Evolutionary conservation across 2,888 invertebrate species (phyloP), one percentile per base, ranked within the genome.

Genomic region (Erynnis tages): DNA sequence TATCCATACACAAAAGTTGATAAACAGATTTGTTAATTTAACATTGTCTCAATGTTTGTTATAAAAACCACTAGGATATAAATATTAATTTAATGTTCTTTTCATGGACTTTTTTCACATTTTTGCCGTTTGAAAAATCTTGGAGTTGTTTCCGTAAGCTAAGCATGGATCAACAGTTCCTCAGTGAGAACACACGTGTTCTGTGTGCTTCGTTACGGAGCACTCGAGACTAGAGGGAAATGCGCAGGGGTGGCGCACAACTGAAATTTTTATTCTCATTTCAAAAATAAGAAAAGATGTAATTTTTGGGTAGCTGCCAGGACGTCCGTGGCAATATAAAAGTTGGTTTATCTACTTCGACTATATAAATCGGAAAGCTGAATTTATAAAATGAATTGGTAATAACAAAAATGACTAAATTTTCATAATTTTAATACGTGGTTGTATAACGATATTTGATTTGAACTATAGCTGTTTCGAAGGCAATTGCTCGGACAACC

Each of bases 121-220:
- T 50, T 49, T 44, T 43, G 43, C 44, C 50, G 29, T 52, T 43
- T 44, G 43, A 44, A 52, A 50, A 52, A 43, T 52, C 43, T 46
- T 53, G 54, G 56, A 54, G 55, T 45, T 53, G 56, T 60, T 58
- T 60, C 54, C 54, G 54, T 59, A 61, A 61, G 57, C 59, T 61
- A 55, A 58, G 50, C 58, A 60, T 60, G 61, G 56, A 64, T 62
- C 61, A 62, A 61, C 59, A 60, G 63, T 62, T 63, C 55, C 60
- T 62, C 57, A 55, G 54, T 56, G 47, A 56, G 58, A 59, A 62
- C 60, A 60, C 59, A 65, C 62, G 59, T 60, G 58, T 60, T 63
- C 61, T 66, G 67, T 67, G 73, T 70, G 79, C 77, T 80, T 83
- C 79, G 79, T 81, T 84, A 82, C 73, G 67, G 70, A 60, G 61